These are phyloP conservation scores for Elysia chlorotica DNA, from an alignment of 1,140 invertebrate genomes.

Conservation along the genomic window DNA sequence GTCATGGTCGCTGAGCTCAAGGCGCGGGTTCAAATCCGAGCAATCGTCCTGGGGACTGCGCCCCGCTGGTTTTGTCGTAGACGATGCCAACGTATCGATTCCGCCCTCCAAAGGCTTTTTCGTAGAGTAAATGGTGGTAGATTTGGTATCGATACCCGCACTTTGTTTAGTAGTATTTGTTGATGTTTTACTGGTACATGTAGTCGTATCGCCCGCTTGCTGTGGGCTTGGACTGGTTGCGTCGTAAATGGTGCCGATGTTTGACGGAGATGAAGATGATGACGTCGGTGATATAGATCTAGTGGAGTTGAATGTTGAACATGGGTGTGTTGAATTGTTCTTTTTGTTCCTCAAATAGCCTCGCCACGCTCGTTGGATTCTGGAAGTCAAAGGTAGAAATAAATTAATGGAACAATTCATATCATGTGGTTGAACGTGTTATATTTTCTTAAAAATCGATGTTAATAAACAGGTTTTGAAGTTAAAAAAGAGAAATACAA, in stretches of 20 bases:
- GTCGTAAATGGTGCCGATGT: not conserved
- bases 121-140: not conserved
- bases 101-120: not conserved
- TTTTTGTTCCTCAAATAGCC: not conserved
- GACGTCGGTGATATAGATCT: not conserved
- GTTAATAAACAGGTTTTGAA: no score
- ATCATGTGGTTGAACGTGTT: no score
- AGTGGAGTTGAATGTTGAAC: not conserved
- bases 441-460: no score
- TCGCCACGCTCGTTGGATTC: not conserved
- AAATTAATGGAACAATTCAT: no score
- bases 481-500: no score
- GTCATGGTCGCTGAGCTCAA: conserved; percentile 13
- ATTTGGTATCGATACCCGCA: not conserved
- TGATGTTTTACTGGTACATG: no score
- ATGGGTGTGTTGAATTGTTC: not conserved
- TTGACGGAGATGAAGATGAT: not conserved
- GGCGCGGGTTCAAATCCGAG: conserved; percentile 4
- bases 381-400: not conserved
- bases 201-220: no score
- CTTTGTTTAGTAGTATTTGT: not conserved
- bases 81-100: not conserved
- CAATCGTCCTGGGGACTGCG: not conserved
- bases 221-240: no score
- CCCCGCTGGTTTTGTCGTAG: not conserved